phyloP scores from a whole-genome alignment of 2,113 vertebrate genomes.

The Nothoprocta pentlandii region DNA sequence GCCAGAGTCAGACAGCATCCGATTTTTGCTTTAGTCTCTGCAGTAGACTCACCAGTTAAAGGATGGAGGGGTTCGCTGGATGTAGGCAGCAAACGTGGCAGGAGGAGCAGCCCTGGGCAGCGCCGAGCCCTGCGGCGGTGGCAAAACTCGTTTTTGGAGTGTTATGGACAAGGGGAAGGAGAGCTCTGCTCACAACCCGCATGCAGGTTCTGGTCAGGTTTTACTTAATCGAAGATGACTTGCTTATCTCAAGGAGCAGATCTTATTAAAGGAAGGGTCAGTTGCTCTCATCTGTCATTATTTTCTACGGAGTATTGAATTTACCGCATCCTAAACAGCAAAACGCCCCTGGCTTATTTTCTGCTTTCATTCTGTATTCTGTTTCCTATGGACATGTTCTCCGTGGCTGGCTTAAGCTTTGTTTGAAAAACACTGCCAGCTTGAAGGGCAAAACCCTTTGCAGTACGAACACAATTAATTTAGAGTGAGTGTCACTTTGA shows the following conservation, averaged over 20 bases:
- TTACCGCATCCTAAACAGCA: conserved; percentile 2
- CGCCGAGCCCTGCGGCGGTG: conserved; percentile 27
- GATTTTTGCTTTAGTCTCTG: conserved; percentile 49
- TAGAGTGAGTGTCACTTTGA: conserved; percentile 50
- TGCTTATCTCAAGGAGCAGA: background rate
- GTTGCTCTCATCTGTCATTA: background rate
- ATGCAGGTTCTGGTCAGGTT: background rate
- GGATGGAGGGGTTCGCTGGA: conserved; percentile 6
- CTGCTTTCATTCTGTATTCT: background rate
- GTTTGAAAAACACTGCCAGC: conserved; percentile 21
- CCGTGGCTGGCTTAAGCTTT: background rate
- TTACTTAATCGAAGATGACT: background rate
- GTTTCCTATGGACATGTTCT: conserved; percentile 7
- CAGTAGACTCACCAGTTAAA: conserved; percentile 66
- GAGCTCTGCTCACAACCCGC: background rate
- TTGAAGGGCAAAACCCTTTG: conserved; percentile 44
- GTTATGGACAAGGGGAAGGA: background rate
- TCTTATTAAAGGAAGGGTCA: background rate
- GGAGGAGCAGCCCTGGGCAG: background rate
- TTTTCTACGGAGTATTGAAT: background rate
- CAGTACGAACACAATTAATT: conserved; percentile 9
- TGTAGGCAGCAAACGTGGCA: conserved; percentile 53
- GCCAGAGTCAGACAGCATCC: conserved; percentile 36
- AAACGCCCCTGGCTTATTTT: background rate
- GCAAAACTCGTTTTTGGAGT: conserved; percentile 9